Conservation (phyloP, 2,113 vertebrate species). For the Numenius arquata region DNA sequence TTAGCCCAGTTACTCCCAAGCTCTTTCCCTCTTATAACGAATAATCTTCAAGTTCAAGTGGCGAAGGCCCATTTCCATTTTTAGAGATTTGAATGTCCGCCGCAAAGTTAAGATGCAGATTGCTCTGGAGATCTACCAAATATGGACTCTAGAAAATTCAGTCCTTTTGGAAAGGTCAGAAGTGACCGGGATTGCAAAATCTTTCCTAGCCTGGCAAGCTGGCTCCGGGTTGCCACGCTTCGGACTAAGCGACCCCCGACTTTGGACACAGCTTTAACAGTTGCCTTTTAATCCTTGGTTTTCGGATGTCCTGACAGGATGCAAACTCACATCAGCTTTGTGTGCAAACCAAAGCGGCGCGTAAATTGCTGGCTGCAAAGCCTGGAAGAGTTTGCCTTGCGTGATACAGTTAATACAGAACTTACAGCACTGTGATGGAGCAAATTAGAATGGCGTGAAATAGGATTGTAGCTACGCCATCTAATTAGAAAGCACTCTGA, state of each 20-base stretch:
- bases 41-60: not conserved
- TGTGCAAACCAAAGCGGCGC: not conserved
- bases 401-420: not conserved
- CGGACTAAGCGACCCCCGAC: not conserved
- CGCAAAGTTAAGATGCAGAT: not conserved
- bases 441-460: constrained; percentile 4
- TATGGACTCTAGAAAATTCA: constrained; percentile 14
- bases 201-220: not conserved
- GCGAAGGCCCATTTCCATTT: constrained; percentile 3
- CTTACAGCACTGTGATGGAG: not conserved
- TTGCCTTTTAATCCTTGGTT: not conserved
- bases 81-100: constrained; percentile 26
- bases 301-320: not conserved
- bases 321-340: not conserved
- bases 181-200: not conserved
- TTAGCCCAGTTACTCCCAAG: not conserved
- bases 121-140: constrained; percentile 42
- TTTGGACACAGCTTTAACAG: not conserved
- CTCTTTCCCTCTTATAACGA: not conserved
- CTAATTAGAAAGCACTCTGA: constrained; percentile 24
- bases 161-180: not conserved
- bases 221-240: not conserved
- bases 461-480: not conserved
- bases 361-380: not conserved
- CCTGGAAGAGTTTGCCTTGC: not conserved